These are phyloP conservation scores for Mechanitis mazaeus DNA, from an alignment of 2,888 invertebrate genomes.

Conservation along the genomic window DNA sequence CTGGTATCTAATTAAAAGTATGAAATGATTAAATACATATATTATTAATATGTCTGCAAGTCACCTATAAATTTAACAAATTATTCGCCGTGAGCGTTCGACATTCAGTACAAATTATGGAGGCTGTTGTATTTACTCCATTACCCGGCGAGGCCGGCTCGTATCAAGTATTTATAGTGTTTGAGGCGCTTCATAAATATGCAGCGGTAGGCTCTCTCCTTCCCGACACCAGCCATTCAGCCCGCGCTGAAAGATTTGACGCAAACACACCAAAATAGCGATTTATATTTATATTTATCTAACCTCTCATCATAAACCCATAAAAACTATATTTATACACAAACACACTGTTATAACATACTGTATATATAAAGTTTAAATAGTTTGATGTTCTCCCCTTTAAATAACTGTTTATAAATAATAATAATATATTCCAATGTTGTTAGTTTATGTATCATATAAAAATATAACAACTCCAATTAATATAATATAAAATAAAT, in stretches of 20 bases:
- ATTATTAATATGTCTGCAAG: neutral
- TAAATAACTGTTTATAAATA: too few relatives aligned
- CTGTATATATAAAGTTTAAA: too few relatives aligned
- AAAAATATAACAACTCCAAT: too few relatives aligned
- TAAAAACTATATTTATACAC: too few relatives aligned
- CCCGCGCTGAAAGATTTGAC: constrained; percentile 37
- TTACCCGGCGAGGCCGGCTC: constrained; percentile 64
- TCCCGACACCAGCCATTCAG: constrained; percentile 76
- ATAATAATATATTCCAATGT: too few relatives aligned
- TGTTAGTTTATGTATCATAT: too few relatives aligned
- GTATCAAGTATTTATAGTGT: constrained; percentile 77
- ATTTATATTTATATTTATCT: constrained; percentile 19
- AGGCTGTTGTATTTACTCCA: constrained; percentile 71
- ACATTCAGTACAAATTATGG: constrained; percentile 49
- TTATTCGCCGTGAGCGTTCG: constrained; percentile 31
- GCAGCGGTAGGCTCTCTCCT: constrained; percentile 76
- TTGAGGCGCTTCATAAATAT: constrained; percentile 77
- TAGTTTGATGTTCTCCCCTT: too few relatives aligned
- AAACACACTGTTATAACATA: too few relatives aligned
- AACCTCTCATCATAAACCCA: neutral
- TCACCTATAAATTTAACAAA: constrained; percentile 1
- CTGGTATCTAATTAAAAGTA: too few relatives aligned
- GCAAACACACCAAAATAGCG: constrained; percentile 34
- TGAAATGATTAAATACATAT: too few relatives aligned
- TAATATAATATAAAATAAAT: too few relatives aligned